A percentile compares a stretch with the other conserved stretches of the same genome.
phyloP scores from a whole-genome alignment of 2,888 invertebrate genomes.

The Drosophila conformis region DNA sequence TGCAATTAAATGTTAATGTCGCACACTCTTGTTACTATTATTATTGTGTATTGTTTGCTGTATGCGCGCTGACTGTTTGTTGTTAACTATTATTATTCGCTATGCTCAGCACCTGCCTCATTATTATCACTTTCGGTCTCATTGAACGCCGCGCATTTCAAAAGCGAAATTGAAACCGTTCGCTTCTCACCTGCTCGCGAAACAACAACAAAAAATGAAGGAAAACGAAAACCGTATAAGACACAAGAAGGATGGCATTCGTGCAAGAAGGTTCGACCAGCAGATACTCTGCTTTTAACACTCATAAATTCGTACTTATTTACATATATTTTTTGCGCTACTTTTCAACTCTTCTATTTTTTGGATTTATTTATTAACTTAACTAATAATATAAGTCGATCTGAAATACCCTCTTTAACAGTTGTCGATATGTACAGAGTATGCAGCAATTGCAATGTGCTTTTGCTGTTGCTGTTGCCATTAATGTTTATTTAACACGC shows the following conservation, averaged over 20 bases:
- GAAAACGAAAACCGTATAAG: slow-evolving; percentile 18
- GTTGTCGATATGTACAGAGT: not conserved
- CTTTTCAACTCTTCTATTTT: not conserved
- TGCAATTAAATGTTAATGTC: slow-evolving; percentile 77
- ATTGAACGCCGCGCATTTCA: slow-evolving; percentile 68
- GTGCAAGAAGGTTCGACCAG: not conserved
- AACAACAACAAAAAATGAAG: slow-evolving; percentile 23
- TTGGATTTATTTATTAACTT: not conserved
- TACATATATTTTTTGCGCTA: not conserved
- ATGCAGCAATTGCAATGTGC: slow-evolving; percentile 54
- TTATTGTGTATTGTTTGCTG: slow-evolving; percentile 30
- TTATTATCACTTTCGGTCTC: slow-evolving; percentile 70
- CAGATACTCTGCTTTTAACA: not conserved
- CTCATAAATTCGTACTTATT: not conserved
- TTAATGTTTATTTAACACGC: slow-evolving; percentile 79
- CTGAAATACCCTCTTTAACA: not conserved
- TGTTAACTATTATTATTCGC: slow-evolving; percentile 42
- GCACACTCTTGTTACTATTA: slow-evolving; percentile 49
- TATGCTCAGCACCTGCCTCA: slow-evolving; percentile 22
- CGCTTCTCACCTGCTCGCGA: slow-evolving; percentile 62
- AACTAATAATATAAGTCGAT: not conserved
- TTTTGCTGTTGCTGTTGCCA: slow-evolving; percentile 43
- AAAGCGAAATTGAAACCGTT: slow-evolving; percentile 66
- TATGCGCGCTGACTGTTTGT: slow-evolving; percentile 28
- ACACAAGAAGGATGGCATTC: slow-evolving; percentile 13